phyloP scores from a whole-genome alignment of 2,797 vertebrate species.

The Bradypodion ventrale region DNA sequence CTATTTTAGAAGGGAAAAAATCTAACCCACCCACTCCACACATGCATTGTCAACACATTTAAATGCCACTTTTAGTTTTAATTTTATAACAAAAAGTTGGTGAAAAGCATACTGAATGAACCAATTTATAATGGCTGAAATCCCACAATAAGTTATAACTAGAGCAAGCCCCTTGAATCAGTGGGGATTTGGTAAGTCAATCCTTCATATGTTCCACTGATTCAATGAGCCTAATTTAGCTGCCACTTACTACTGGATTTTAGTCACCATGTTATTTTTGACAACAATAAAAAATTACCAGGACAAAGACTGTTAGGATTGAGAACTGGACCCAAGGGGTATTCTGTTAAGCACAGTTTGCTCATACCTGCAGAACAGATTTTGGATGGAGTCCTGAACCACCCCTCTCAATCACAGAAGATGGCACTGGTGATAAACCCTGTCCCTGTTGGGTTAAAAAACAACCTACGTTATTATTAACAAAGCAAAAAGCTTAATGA shows the following conservation, averaged over 20 bases:
- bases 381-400: constrained; percentile 75
- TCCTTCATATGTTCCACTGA: too few relatives aligned
- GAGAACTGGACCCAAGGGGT: background rate
- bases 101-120: background rate
- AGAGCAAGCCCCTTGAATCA: background rate
- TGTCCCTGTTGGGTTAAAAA: constrained; percentile 70
- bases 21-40: background rate
- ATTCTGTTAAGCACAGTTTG: background rate
- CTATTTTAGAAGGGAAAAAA: background rate
- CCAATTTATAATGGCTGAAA: background rate
- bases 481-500: background rate
- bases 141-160: background rate
- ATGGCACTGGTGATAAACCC: constrained; percentile 58
- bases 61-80: too few relatives aligned
- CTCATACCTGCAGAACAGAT: constrained; percentile 74
- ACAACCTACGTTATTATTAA: background rate
- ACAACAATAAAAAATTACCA: background rate
- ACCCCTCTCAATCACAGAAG: constrained; percentile 67
- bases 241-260: too few relatives aligned
- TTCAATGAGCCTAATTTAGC: too few relatives aligned
- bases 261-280: background rate
- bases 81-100: too few relatives aligned
- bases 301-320: background rate
- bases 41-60: background rate
- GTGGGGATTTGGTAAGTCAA: too few relatives aligned